Percentiles rank a stretch among this genome's conserved stretches.
phyloP scores from a whole-genome alignment of 2,888 invertebrate species.

The Hoplodrina blanda region DNA sequence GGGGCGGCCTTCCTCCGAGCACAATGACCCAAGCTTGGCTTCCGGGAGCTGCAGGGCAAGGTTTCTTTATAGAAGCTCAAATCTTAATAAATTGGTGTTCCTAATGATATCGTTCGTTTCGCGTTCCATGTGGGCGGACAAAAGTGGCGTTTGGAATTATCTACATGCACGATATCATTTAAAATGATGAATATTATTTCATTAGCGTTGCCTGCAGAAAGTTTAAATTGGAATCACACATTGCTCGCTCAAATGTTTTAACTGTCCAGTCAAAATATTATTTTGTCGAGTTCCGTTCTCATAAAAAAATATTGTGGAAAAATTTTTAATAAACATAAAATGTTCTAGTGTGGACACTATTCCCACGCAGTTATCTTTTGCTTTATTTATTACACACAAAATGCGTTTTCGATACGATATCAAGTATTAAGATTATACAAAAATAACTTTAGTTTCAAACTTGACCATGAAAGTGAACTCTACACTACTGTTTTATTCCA shows the following conservation, averaged over 20 bases:
- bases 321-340: conserved; percentile 1
- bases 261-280: conserved; percentile 4
- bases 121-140: conserved; percentile 49
- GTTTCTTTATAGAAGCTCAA: conserved; percentile 50
- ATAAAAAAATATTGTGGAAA: conserved; percentile 3
- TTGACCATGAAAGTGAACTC: conserved; percentile 37
- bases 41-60: conserved; percentile 68
- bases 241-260: conserved; percentile 16
- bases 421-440: conserved; percentile 17
- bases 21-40: conserved; percentile 71
- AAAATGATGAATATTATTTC: background rate
- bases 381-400: background rate
- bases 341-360: background rate
- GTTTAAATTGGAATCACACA: conserved; percentile 8
- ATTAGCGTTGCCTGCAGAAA: background rate
- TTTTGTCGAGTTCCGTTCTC: background rate
- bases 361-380: background rate
- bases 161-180: conserved; percentile 20
- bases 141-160: conserved; percentile 13
- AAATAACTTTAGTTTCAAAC: conserved; percentile 16
- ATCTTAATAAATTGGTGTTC: conserved; percentile 43
- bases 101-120: conserved; percentile 24
- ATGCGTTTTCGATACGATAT: background rate
- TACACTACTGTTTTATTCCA: background rate
- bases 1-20: conserved; percentile 67